Conservation (phyloP, 1,140 invertebrate species). For the Bombus cullumanus region DNA sequence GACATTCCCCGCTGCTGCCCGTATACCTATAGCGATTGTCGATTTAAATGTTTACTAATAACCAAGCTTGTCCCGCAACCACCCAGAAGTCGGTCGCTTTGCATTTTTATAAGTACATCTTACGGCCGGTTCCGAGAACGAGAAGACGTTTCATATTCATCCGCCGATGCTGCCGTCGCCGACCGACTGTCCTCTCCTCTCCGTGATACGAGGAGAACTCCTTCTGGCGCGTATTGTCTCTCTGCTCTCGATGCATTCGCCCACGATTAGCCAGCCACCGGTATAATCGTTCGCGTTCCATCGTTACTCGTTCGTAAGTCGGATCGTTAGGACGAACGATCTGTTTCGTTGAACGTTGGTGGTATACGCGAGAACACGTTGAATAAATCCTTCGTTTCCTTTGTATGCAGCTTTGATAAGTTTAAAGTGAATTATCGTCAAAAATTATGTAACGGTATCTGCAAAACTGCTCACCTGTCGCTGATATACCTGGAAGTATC, state of each 20-base stretch:
- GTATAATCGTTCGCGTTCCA: conserved; percentile 49
- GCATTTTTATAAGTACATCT: conserved; percentile 82
- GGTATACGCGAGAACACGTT: background rate
- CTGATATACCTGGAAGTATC: background rate
- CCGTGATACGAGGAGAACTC: background rate
- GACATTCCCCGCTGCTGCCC: conserved; percentile 68
- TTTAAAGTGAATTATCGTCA: background rate
- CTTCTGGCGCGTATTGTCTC: conserved; percentile 56
- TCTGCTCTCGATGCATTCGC: conserved; percentile 48
- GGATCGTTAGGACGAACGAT: conserved; percentile 1
- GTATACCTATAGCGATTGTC: conserved; percentile 79
- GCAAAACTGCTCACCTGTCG: conserved; percentile 1
- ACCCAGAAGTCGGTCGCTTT: conserved; percentile 82
- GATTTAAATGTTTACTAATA: conserved; percentile 84
- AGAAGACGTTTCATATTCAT: conserved; percentile 78
- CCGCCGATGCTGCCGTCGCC: conserved; percentile 29
- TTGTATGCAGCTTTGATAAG: no score
- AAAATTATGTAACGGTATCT: background rate
- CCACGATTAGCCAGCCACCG: conserved; percentile 57
- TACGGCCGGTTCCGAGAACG: conserved; percentile 69
- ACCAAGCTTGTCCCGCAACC: conserved; percentile 82
- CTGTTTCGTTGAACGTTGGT: background rate
- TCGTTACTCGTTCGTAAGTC: background rate
- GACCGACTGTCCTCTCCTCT: conserved; percentile 38
- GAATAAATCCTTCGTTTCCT: background rate